Evolutionary conservation across 2,113 vertebrate genomes (phyloP), one percentile per base, ranked within the genome.

Genomic region (Anas platyrhynchos): DNA sequence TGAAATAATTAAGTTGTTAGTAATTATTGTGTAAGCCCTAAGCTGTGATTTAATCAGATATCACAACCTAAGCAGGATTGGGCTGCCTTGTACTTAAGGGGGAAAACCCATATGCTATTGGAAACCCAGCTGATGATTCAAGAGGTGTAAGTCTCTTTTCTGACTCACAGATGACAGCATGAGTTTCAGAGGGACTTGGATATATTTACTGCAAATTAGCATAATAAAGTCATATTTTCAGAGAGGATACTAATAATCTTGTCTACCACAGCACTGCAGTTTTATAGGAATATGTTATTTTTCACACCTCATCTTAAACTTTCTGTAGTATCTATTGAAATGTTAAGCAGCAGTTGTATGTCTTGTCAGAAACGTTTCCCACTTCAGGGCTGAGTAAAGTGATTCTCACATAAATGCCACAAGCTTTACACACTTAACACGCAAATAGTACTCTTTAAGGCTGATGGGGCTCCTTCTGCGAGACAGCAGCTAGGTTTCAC

Each of bases 1-100:
- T 83, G 82, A 93, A 95, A 96, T 89, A 96, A 93, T 93, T 82
- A 93, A 93, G 73, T 63, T 79, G 77, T 80, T 84, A 84, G 74
- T 66, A 91, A 79, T 92, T 92, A 86, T n/a, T 89, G 36, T 75
- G 43, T 86, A 74, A 91, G 32, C 66, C 89, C 77, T 85, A 93
- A 93, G 75, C 95, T 93, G 95, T 3, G n/a, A 77, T 73, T 80
- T 95, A 93, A 96, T 96, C 91, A 96, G 71, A 83, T 82, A 52
- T 74, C 17, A 2, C 59, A 69, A 76, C 43, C 68, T 96, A 94
- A 92, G 86, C 77, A 92, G 93, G 94, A 86, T 62, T 93, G 90
- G 69, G 77, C 81, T 92, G 77, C 66, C 23, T 11, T 44, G 55
- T 92, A 92, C 75, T 95, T 90, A 76, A 68, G 55, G 48, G 41